Base-by-base conservation (phyloP, 2,113 vertebrate species). In the Lophochroa leadbeateri region DNA sequence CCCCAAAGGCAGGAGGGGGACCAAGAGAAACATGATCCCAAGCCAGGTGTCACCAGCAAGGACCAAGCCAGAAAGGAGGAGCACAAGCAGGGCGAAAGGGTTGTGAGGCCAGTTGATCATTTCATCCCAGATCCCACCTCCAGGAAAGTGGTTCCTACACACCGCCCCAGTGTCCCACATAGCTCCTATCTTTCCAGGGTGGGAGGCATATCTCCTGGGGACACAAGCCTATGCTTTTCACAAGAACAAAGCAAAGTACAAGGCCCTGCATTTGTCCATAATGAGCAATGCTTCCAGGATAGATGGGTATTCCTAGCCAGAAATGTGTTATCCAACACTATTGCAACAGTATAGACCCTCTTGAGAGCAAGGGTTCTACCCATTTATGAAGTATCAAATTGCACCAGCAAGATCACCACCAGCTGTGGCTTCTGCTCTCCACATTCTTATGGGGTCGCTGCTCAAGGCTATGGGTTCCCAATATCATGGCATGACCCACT, bases 401-500 rank as follows among this genome's bases (percentile, higher is more conserved):
- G 5, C 17, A 70, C n/a, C 7, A 2, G 7, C 31, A 82, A 65
- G 29, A 92, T 4, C 44, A 82, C n/a, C n/a, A 3, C 13, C 23
- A 47, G 31, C 5, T 13, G n/a, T 25, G 28, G 12, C 52, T 77
- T 69, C 64, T 57, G 28, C 7, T 85, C 31, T 31, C 14, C 3
- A 58, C 0, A 6, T 83, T 79, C 49, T 52, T 80, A 19, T 1
- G 3, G 39, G 28, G 28, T 27, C 37, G 5, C 11, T 28, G 8
- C 7, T 53, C 27, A 29, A 61, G 49, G 33, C 16, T 69, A 14
- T 9, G 29, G 37, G 18, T 9, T 76, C 10, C 33, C 2, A 1
- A 14, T 21, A 57, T 6, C 13, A 6, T 2, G 0, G 23, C 12
- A 1, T 4, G 24, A 29, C 65, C 23, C 29, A 14, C 52, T 24